Percentiles rank a stretch among this genome's conserved stretches.
These are phyloP conservation scores for Halocynthia aurantium DNA, from an alignment of 23 tunicate genomes.

Conservation along the genomic window DNA sequence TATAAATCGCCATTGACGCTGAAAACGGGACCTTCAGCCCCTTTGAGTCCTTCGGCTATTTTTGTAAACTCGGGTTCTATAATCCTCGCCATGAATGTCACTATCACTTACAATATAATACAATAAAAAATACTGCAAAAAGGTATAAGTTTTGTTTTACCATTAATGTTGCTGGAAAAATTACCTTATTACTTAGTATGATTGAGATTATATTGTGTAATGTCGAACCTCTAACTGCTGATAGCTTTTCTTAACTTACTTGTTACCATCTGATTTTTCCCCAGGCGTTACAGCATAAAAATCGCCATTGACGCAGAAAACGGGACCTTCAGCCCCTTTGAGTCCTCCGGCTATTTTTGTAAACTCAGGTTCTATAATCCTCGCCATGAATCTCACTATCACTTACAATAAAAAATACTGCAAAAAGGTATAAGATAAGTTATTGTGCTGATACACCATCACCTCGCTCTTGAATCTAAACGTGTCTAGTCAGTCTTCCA, in stretches of 20 bases:
- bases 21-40: neutral
- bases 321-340: neutral
- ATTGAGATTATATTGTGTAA: no score
- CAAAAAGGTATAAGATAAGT: no score
- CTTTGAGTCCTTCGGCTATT: neutral
- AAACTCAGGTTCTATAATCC: neutral
- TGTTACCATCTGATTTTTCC: neutral
- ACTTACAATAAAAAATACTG: no score
- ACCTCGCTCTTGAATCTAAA: no score
- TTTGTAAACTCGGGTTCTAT: neutral
- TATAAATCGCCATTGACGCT: neutral
- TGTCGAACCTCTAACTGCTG: no score
- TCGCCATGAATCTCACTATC: neutral
- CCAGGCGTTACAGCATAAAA: neutral
- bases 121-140: no score
- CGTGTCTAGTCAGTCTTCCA: no score
- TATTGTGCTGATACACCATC: no score
- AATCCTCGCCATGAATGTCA: neutral
- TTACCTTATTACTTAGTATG: no score
- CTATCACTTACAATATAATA: no score
- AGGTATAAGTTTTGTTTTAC: no score
- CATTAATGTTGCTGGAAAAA: no score
- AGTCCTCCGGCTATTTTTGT: neutral
- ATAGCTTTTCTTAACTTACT: neutral
- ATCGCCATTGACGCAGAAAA: neutral